A percentile compares a stretch with the other conserved stretches of the same genome.
Conservation (phyloP, 1,140 invertebrate genomes). For the Aricia agestis region DNA sequence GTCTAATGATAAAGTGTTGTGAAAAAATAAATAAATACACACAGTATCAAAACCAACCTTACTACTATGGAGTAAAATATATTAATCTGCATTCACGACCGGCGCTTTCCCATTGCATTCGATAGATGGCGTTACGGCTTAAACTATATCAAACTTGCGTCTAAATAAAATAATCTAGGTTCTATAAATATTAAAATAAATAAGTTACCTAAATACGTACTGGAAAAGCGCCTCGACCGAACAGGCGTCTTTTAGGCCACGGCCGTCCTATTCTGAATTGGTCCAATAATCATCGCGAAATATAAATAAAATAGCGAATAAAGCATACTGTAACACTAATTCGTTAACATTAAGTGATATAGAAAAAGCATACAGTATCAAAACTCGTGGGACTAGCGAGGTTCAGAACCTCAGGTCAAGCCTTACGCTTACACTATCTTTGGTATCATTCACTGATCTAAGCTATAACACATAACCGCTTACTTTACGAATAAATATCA, state of each 20-base stretch:
- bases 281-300: conserved; percentile 18
- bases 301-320: conserved; percentile 9
- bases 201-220: not conserved
- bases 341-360: conserved; percentile 12
- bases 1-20: conserved; percentile 16
- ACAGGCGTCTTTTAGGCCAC: not conserved
- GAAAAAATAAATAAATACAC: conserved; percentile 19
- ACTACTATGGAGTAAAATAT: not conserved
- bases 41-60: conserved; percentile 20
- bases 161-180: not conserved
- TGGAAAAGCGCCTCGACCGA: conserved; percentile 8
- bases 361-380: conserved; percentile 1
- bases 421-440: conserved; percentile 45
- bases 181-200: conserved; percentile 9
- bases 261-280: conserved; percentile 17
- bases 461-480: conserved; percentile 47
- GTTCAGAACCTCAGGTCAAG: conserved; percentile 22
- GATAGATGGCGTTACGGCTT: conserved; percentile 9
- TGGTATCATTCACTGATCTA: conserved; percentile 65
- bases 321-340: conserved; percentile 13
- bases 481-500: conserved; percentile 40
- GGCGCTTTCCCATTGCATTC: not conserved
- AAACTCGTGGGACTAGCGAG: conserved; percentile 2
- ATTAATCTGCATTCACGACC: not conserved
- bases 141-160: not conserved